phyloP scores from a whole-genome alignment of 1,140 invertebrate genomes.

The Trinorchestia longiramus region DNA sequence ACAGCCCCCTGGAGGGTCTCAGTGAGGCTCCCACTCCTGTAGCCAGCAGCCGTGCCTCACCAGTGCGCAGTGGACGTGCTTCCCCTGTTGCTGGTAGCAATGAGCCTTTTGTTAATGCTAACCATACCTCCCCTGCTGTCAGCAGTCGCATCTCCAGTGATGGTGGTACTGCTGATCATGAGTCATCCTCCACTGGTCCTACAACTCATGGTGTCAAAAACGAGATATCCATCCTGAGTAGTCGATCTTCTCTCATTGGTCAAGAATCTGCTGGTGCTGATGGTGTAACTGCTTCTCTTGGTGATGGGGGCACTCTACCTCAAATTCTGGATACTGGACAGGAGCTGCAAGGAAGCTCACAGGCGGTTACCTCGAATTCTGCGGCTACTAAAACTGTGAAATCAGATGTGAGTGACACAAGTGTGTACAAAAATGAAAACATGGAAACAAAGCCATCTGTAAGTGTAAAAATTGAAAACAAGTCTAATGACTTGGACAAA shows the following conservation, averaged over 20 bases:
- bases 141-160: slow-evolving; percentile 62
- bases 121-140: slow-evolving; percentile 61
- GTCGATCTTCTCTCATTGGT: background rate
- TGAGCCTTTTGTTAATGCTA: no score
- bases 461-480: background rate
- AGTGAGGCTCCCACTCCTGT: slow-evolving; percentile 66
- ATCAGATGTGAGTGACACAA: background rate
- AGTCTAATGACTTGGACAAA: background rate
- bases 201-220: background rate
- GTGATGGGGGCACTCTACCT: background rate
- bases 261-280: background rate
- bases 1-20: slow-evolving; percentile 56
- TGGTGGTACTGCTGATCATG: slow-evolving; percentile 59
- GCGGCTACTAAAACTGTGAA: background rate
- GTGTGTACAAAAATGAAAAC: background rate
- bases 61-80: slow-evolving; percentile 70
- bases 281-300: background rate
- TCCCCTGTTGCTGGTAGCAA: slow-evolving; percentile 27
- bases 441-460: background rate
- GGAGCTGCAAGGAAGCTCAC: slow-evolving; percentile 38
- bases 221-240: background rate
- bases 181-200: background rate
- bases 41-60: slow-evolving; percentile 65
- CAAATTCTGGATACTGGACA: slow-evolving; percentile 72
- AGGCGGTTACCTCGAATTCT: background rate